These are phyloP conservation scores for Colistium nudipinnis DNA, from an alignment of 2,113 vertebrate genomes.

Conservation along the genomic window DNA sequence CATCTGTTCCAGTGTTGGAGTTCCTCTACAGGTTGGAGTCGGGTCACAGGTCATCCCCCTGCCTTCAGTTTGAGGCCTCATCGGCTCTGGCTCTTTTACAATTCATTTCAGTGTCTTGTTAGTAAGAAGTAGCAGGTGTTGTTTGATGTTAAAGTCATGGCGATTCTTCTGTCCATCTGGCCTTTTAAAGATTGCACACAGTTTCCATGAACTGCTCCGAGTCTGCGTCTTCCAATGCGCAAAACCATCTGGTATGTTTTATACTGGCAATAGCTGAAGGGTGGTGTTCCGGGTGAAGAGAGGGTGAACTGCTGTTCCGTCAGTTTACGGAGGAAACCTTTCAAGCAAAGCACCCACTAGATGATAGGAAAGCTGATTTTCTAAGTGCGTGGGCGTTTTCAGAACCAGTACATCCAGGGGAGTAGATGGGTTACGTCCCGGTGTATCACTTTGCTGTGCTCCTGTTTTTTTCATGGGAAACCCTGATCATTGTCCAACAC, in stretches of 20 bases:
- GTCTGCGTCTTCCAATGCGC: constrained; percentile 1
- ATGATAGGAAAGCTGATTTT: constrained; percentile 6
- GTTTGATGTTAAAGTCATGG: constrained; percentile 27
- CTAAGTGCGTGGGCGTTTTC: neutral
- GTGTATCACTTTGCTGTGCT: constrained; percentile 14
- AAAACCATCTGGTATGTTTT: constrained; percentile 63
- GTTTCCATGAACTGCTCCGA: constrained; percentile 38
- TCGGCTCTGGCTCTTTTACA: constrained; percentile 9
- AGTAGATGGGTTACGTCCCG: neutral
- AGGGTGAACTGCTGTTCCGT: constrained; percentile 42
- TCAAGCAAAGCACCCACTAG: constrained; percentile 16
- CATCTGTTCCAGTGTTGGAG: constrained; percentile 61
- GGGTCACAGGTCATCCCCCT: constrained; percentile 37
- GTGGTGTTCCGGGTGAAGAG: constrained; percentile 34
- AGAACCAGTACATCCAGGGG: constrained; percentile 13
- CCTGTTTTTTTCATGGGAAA: constrained; percentile 9
- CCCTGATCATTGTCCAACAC: constrained; percentile 16
- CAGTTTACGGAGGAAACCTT: constrained; percentile 47
- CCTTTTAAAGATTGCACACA: constrained; percentile 44
- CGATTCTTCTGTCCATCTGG: constrained; percentile 44
- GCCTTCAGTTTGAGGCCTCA: constrained; percentile 27
- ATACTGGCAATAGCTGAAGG: constrained; percentile 44
- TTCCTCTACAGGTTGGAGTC: constrained; percentile 50
- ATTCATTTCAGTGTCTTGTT: constrained; percentile 28
- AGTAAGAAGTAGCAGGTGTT: constrained; percentile 31